phyloP scores from a whole-genome alignment of 2,888 invertebrate species.

The Notodonta ziczac region DNA sequence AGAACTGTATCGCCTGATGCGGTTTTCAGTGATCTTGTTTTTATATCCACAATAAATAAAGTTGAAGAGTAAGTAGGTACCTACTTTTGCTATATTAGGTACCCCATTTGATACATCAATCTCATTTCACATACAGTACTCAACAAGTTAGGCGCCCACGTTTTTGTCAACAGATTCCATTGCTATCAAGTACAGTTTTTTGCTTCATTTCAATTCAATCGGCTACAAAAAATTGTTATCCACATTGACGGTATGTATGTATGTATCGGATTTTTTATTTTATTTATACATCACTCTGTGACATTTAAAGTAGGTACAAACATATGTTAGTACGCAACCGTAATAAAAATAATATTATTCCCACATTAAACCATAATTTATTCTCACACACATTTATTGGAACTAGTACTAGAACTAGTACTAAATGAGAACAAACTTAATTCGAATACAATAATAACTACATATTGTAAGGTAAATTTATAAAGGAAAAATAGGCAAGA shows the following conservation, averaged over 20 bases:
- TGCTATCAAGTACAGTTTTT: constrained; percentile 46
- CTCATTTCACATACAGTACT: constrained; percentile 21
- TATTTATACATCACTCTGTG: neutral
- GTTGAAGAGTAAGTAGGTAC: neutral
- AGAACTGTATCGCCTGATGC: constrained; percentile 1
- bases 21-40: neutral
- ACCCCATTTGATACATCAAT: constrained; percentile 9
- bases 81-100: neutral
- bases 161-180: constrained; percentile 58
- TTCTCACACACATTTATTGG: too few species aligned
- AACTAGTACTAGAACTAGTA: too few species aligned
- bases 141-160: constrained; percentile 37
- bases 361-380: too few species aligned
- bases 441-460: too few species aligned
- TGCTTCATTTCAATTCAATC: constrained; percentile 27
- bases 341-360: constrained; percentile 50
- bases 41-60: neutral
- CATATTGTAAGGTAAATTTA: too few species aligned
- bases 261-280: neutral
- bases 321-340: neutral
- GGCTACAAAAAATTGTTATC: constrained; percentile 5
- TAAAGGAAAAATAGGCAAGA: too few species aligned
- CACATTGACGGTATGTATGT: neutral
- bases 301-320: constrained; percentile 5
- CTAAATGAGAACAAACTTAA: too few species aligned